These are phyloP conservation scores for Trichogramma dendrolimi DNA, from an alignment of 2,888 invertebrate species.

Conservation along the genomic window DNA sequence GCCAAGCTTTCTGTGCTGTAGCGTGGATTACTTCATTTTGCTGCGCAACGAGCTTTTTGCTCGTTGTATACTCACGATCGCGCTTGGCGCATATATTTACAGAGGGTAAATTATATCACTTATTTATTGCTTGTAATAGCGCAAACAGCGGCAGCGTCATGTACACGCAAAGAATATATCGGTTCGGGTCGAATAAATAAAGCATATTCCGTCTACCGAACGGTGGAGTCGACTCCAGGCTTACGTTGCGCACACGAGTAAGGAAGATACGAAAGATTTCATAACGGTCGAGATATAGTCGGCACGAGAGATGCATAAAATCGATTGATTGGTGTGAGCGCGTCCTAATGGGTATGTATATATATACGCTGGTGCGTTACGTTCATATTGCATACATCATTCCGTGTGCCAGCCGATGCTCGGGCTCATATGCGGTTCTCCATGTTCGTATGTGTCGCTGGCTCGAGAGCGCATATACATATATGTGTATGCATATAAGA, in stretches of 20 bases:
- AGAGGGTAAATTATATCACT: slow-evolving; percentile 20
- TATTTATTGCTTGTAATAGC: slow-evolving; percentile 5
- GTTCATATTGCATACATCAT: too few relatives aligned
- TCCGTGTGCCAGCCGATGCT: too few relatives aligned
- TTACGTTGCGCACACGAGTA: too few relatives aligned
- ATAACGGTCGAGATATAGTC: too few relatives aligned
- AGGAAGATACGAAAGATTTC: too few relatives aligned
- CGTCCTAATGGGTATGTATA: slow-evolving; percentile 43
- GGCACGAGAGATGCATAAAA: slow-evolving; percentile 24
- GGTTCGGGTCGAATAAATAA: too few relatives aligned
- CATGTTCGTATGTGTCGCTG: background rate
- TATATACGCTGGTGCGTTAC: slow-evolving; percentile 26
- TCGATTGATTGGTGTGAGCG: slow-evolving; percentile 45
- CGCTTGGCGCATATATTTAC: background rate
- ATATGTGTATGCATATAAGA: slow-evolving; percentile 17
- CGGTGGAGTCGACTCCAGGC: too few relatives aligned
- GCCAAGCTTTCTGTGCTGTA: slow-evolving; percentile 6
- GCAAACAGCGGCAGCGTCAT: too few relatives aligned
- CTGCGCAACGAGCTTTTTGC: slow-evolving; percentile 12
- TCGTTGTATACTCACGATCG: slow-evolving; percentile 6
- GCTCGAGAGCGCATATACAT: too few relatives aligned
- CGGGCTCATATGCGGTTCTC: too few relatives aligned
- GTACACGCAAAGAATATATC: background rate
- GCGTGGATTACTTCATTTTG: slow-evolving; percentile 21
- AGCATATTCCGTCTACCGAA: too few relatives aligned